Conservation (phyloP, 2,888 invertebrate genomes). For the Stenchaetothrips biformis region DNA sequence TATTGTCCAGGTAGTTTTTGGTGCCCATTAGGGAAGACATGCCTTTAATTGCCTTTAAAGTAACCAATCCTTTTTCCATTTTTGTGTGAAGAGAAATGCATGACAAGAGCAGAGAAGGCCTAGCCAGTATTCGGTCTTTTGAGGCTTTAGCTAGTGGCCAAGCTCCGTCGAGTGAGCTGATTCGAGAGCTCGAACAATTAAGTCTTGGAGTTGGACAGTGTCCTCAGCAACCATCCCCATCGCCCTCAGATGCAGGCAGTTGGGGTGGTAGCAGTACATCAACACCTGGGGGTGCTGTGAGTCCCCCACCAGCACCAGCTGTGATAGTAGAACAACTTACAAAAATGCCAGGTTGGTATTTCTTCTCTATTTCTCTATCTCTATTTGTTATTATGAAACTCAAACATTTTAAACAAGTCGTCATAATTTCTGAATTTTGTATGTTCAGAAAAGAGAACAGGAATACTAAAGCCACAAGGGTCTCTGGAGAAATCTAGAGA, state of each 20-base stretch:
- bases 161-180: constrained; percentile 46
- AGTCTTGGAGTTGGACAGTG: constrained; percentile 45
- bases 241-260: constrained; percentile 45
- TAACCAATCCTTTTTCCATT: neutral
- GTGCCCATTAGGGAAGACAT: neutral
- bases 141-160: constrained; percentile 31
- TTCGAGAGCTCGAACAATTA: constrained; percentile 54
- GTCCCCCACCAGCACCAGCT: neutral
- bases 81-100: constrained; percentile 27
- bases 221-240: constrained; percentile 42
- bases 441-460: constrained; percentile 52
- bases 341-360: constrained; percentile 3
- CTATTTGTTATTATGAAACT: neutral
- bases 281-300: constrained; percentile 1
- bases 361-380: neutral
- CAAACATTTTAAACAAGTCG: neutral
- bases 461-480: constrained; percentile 68
- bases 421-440: neutral
- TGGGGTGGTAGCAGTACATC: constrained; percentile 41
- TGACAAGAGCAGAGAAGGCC: neutral
- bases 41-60: too few species aligned
- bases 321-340: neutral
- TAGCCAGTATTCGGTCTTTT: neutral
- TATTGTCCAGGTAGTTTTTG: constrained; percentile 31
- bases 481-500: constrained; percentile 63